phyloP scores from a whole-genome alignment of 2,888 invertebrate genomes.

The Cerceris ruficornis region DNA sequence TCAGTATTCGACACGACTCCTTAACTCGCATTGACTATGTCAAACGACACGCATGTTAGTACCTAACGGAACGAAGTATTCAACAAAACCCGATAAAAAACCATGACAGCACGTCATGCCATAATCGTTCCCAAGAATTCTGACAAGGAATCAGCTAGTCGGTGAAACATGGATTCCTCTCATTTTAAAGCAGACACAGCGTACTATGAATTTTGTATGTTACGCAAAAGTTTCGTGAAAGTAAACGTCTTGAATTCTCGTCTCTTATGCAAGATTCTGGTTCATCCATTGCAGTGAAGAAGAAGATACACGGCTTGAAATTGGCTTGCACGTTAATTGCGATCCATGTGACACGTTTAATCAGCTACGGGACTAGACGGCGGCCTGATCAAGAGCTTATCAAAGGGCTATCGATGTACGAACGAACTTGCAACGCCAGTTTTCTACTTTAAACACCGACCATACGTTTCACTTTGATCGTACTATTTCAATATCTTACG shows the following conservation, averaged over 20 bases:
- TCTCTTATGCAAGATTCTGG: too few species aligned
- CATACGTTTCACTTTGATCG: too few species aligned
- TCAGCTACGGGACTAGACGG: constrained; percentile 68
- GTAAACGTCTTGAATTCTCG: too few species aligned
- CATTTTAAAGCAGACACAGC: not conserved
- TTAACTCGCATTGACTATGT: constrained; percentile 35
- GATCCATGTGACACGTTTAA: constrained; percentile 72
- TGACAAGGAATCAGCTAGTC: constrained; percentile 65
- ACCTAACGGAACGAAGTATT: constrained; percentile 62
- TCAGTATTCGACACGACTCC: constrained; percentile 60
- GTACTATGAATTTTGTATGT: not conserved
- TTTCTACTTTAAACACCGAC: not conserved
- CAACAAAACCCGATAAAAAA: constrained; percentile 64
- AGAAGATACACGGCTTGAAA: too few species aligned
- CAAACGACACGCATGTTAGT: constrained; percentile 51
- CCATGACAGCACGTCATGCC: constrained; percentile 67
- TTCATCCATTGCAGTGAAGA: too few species aligned
- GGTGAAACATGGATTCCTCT: constrained; percentile 67
- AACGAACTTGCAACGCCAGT: not conserved
- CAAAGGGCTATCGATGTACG: not conserved
- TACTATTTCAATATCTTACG: too few species aligned
- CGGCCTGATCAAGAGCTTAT: constrained; percentile 74
- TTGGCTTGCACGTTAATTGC: not conserved
- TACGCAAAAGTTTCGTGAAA: not conserved
- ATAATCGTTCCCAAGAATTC: constrained; percentile 70